Conservation (phyloP, 2,113 vertebrate genomes). For the Balaenoptera acutorostrata region DNA sequence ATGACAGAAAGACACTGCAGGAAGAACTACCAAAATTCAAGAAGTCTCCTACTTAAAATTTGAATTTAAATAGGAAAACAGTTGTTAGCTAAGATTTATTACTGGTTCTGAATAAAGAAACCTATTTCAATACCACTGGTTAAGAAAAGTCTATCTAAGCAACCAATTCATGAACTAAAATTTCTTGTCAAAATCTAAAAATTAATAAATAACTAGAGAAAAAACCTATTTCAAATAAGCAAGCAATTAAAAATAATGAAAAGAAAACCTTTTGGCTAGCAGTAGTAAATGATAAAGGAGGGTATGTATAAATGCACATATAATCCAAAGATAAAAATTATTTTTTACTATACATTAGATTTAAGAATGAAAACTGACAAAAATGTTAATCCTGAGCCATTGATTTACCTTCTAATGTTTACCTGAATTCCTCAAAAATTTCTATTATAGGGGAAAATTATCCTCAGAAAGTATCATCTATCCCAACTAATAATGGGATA, state of each 20-base stretch:
- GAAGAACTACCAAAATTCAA: not conserved
- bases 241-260: not conserved
- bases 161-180: slow-evolving; percentile 17
- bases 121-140: not conserved
- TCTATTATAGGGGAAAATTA: not conserved
- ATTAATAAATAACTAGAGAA: not conserved
- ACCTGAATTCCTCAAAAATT: not conserved
- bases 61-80: not conserved
- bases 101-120: not conserved
- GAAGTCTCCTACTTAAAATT: not conserved
- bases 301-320: not conserved
- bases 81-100: not conserved
- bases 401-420: not conserved
- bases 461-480: not conserved
- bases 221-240: not conserved
- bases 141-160: not conserved
- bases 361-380: slow-evolving; percentile 6
- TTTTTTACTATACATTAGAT: not conserved
- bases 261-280: not conserved
- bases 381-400: not conserved
- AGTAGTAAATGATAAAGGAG: not conserved
- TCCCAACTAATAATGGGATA: not conserved
- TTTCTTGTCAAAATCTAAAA: slow-evolving; percentile 21
- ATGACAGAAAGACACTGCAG: not conserved
- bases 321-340: not conserved